Evolutionary conservation across 2,797 vertebrate species (phyloP).

Genomic region (Gallirallus australis): DNA sequence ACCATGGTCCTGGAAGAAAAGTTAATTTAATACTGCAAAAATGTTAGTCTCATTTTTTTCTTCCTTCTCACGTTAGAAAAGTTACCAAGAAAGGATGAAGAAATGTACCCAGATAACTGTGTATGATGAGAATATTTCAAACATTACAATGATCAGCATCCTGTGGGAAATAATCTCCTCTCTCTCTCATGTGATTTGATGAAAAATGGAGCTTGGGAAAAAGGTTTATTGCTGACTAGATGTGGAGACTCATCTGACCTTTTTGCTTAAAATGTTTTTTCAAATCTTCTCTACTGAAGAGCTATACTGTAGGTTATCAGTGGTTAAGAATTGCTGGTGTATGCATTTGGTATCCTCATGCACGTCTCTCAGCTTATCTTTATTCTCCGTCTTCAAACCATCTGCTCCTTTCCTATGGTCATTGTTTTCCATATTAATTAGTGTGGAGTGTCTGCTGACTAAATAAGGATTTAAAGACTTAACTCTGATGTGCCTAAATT

Average conservation of each 20-base stretch:
- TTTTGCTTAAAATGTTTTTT: conserved; percentile 44
- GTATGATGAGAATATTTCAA: background rate
- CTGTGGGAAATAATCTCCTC: background rate
- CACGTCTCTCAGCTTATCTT: background rate
- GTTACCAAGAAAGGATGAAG: background rate
- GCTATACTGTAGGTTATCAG: background rate
- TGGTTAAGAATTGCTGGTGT: background rate
- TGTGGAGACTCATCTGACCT: background rate
- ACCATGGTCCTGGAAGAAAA: background rate
- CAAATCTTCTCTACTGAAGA: background rate
- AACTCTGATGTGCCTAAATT: conserved; percentile 23
- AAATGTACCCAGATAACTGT: background rate
- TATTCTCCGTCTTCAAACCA: background rate
- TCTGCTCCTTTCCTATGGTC: conserved; percentile 48
- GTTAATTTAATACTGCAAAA: background rate
- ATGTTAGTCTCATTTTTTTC: background rate
- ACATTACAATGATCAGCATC: background rate
- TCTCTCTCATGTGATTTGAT: background rate
- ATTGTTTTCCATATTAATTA: conserved; percentile 62
- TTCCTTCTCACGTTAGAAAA: background rate
- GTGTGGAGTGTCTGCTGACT: conserved; percentile 28
- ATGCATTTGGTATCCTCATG: background rate
- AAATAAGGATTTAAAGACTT: conserved; percentile 50
- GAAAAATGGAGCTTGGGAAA: background rate
- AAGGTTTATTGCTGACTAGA: conserved; percentile 19